These are phyloP conservation scores for Mya arenaria DNA, from an alignment of 1,140 invertebrate species.

Conservation along the genomic window DNA sequence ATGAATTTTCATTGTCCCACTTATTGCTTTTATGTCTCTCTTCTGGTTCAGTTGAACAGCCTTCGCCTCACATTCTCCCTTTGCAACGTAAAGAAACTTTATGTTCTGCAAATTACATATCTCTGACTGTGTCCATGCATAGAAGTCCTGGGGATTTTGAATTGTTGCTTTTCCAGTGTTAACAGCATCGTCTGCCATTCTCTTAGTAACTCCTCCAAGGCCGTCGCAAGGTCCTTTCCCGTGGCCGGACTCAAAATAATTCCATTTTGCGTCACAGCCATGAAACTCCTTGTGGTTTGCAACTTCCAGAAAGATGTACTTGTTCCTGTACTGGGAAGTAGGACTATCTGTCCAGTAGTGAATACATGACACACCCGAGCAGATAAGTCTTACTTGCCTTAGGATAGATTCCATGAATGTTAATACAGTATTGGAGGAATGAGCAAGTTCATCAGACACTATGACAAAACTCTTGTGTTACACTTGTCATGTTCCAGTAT, in stretches of 20 bases:
- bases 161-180: conserved; percentile 10
- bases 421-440: conserved; percentile 31
- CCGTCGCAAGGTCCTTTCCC: conserved; percentile 54
- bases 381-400: conserved; percentile 3
- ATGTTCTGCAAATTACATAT: no score
- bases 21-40: conserved; percentile 19
- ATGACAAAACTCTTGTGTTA: conserved; percentile 52
- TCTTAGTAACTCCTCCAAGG: conserved; percentile 39
- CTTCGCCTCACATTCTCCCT: conserved; percentile 6
- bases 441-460: conserved; percentile 30
- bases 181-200: conserved; percentile 55
- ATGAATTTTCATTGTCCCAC: conserved; percentile 53
- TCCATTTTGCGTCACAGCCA: conserved; percentile 12
- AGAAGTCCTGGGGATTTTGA: conserved; percentile 49
- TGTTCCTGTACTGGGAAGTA: conserved; percentile 45
- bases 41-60: neutral
- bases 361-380: conserved; percentile 5
- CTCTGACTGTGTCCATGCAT: conserved; percentile 27
- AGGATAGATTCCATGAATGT: conserved; percentile 29
- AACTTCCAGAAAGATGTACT: conserved; percentile 35
- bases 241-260: conserved; percentile 58
- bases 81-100: conserved; percentile 36
- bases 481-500: conserved; percentile 18
- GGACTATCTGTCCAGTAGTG: conserved; percentile 58
- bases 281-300: conserved; percentile 18